Evolutionary conservation across 2,797 vertebrate genomes (phyloP).

Genomic region (Sebastes alutus): DNA sequence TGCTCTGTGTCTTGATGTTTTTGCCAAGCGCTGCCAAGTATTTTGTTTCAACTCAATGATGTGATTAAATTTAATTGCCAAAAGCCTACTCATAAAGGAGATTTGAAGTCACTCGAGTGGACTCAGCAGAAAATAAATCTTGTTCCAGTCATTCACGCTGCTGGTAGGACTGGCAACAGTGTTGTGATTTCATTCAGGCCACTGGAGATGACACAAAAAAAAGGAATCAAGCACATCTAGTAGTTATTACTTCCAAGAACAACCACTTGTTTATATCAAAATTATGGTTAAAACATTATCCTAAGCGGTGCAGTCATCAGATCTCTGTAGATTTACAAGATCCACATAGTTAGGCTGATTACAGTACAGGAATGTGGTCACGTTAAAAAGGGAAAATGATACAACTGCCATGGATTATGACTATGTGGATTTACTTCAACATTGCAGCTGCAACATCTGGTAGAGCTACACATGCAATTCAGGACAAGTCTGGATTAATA

Average conservation of each 20-base stretch:
- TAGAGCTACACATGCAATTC: background rate
- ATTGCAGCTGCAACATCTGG: background rate
- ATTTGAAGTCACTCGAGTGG: background rate
- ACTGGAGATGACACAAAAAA: background rate
- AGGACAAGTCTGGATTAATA: background rate
- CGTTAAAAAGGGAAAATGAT: background rate
- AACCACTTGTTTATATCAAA: background rate
- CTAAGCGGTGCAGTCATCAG: background rate
- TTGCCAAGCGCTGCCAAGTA: background rate
- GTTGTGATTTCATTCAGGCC: background rate
- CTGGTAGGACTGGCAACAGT: background rate
- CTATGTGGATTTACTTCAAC: background rate
- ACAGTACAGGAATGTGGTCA: background rate
- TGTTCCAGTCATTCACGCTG: background rate
- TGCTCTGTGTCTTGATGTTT: background rate
- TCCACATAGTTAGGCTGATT: background rate
- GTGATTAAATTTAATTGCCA: conserved; percentile 21
- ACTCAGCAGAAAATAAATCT: conserved; percentile 7
- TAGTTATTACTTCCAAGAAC: background rate
- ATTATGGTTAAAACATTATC: background rate
- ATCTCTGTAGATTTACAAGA: background rate
- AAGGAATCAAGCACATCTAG: background rate
- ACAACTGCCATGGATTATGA: background rate
- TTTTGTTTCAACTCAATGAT: conserved; percentile 30
- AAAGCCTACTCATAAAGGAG: background rate